phyloP scores from a whole-genome alignment of 2,888 invertebrate genomes.

The Drosophila phalerata region DNA sequence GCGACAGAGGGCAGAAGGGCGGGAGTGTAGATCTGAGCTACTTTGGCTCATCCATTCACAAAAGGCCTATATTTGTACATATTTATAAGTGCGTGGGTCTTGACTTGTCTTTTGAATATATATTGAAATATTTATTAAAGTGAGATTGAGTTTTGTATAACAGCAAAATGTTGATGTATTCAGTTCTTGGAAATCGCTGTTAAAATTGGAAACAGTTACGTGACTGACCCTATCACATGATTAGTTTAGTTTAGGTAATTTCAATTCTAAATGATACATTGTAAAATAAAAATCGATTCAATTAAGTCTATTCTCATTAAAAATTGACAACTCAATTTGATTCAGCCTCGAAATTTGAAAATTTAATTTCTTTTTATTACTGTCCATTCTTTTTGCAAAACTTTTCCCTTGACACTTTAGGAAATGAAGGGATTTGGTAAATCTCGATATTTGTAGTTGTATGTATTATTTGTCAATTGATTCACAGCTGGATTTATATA shows the following conservation, averaged over 20 bases:
- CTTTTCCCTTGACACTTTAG: not conserved
- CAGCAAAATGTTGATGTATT: conserved; percentile 20
- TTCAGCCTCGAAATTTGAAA: no score
- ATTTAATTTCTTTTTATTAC: no score
- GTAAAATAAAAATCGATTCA: not conserved
- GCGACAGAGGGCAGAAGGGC: not conserved
- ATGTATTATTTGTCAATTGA: no score
- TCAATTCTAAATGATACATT: not conserved
- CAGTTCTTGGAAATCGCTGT: conserved; percentile 17
- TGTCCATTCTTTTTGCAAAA: no score
- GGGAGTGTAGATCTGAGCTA: conserved; percentile 14
- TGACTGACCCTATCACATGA: conserved; percentile 2
- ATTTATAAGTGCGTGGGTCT: conserved; percentile 29
- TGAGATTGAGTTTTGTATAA: conserved; percentile 41
- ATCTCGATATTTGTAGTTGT: no score
- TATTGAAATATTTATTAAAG: conserved; percentile 57
- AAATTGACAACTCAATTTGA: no score
- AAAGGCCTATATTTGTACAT: conserved; percentile 9
- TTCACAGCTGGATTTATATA: no score
- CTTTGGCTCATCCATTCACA: conserved; percentile 26
- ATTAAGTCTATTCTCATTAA: no score
- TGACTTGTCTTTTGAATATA: conserved; percentile 28
- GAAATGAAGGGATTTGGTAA: no score
- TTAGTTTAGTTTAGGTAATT: not conserved
- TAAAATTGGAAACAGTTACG: not conserved